These are phyloP conservation scores for Ahaetulla prasina DNA, from an alignment of 2,113 vertebrate species.

Conservation along the genomic window DNA sequence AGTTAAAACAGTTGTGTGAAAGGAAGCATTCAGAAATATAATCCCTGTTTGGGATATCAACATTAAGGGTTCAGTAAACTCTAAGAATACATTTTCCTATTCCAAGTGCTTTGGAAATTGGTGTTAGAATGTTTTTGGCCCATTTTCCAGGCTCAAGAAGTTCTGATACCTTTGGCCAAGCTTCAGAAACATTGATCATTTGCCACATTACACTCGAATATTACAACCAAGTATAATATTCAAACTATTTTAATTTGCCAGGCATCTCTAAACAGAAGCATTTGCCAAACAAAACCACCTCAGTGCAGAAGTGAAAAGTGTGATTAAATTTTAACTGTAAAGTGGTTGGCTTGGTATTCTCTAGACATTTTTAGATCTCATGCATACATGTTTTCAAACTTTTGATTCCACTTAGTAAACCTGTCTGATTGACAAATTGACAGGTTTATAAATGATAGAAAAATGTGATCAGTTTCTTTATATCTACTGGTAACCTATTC, in stretches of 20 bases:
- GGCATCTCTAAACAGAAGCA: slow-evolving; percentile 41
- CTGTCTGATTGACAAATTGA: slow-evolving; percentile 24
- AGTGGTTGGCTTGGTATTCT: slow-evolving; percentile 5
- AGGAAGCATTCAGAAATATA: not conserved
- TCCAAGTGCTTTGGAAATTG: slow-evolving; percentile 40
- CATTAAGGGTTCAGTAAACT: slow-evolving; percentile 40
- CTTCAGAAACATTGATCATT: slow-evolving; percentile 24
- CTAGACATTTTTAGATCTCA: slow-evolving; percentile 16
- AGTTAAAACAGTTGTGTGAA: not conserved
- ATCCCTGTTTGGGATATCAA: not conserved
- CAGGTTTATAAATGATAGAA: slow-evolving; percentile 20
- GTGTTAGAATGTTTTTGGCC: slow-evolving; percentile 41
- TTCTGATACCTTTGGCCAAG: slow-evolving; percentile 28
- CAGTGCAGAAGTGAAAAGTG: slow-evolving; percentile 35
- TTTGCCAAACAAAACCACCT: slow-evolving; percentile 51
- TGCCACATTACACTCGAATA: too few relatives aligned
- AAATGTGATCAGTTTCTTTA: slow-evolving; percentile 6
- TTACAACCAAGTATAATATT: slow-evolving; percentile 51
- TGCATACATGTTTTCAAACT: not conserved
- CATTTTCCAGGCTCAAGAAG: slow-evolving; percentile 39
- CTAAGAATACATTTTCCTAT: slow-evolving; percentile 25
- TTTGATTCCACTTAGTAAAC: slow-evolving; percentile 36
- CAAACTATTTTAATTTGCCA: slow-evolving; percentile 32
- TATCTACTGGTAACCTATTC: not conserved
- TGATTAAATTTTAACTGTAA: slow-evolving; percentile 38